Conservation (phyloP, 1,140 invertebrate genomes). For the Bombus haemorrhoidalis region DNA sequence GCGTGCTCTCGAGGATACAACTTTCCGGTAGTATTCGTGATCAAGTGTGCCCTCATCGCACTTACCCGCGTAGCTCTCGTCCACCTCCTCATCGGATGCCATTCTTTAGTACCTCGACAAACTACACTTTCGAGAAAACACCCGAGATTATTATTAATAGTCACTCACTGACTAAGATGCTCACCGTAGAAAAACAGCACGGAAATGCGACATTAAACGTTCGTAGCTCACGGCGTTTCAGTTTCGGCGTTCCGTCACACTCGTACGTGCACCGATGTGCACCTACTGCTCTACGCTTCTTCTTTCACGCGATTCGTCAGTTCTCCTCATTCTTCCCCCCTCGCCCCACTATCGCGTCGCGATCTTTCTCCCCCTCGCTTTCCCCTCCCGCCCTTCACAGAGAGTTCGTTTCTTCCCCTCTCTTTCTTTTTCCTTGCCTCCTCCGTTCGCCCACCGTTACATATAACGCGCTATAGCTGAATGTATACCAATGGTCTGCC, state of each 20-base stretch:
- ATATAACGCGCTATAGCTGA: slow-evolving; percentile 20
- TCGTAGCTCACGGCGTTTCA: slow-evolving; percentile 23
- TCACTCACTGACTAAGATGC: slow-evolving; percentile 24
- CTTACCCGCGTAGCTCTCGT: slow-evolving; percentile 91
- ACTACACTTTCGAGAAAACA: slow-evolving; percentile 11
- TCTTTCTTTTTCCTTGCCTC: not conserved
- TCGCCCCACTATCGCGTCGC: not conserved
- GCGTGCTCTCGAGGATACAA: slow-evolving; percentile 53
- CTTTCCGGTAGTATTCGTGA: slow-evolving; percentile 44
- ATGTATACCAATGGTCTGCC: slow-evolving; percentile 35
- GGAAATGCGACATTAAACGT: slow-evolving; percentile 68
- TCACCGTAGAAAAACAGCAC: slow-evolving; percentile 52
- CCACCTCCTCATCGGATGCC: slow-evolving; percentile 91
- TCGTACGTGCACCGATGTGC: slow-evolving; percentile 55
- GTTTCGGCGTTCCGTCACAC: slow-evolving; percentile 55
- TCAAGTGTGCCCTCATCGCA: slow-evolving; percentile 17
- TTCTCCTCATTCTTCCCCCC: slow-evolving; percentile 45
- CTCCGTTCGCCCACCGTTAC: not conserved
- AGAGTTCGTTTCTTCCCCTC: slow-evolving; percentile 12
- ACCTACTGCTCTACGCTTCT: slow-evolving; percentile 48
- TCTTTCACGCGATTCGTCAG: slow-evolving; percentile 62
- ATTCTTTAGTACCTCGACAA: slow-evolving; percentile 77
- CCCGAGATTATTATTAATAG: not conserved
- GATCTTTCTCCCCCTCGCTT: not conserved
- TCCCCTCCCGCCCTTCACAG: not conserved